phyloP scores from a whole-genome alignment of 53 echinoderm and acorn worm genomes.

The Luidia sarsii region DNA sequence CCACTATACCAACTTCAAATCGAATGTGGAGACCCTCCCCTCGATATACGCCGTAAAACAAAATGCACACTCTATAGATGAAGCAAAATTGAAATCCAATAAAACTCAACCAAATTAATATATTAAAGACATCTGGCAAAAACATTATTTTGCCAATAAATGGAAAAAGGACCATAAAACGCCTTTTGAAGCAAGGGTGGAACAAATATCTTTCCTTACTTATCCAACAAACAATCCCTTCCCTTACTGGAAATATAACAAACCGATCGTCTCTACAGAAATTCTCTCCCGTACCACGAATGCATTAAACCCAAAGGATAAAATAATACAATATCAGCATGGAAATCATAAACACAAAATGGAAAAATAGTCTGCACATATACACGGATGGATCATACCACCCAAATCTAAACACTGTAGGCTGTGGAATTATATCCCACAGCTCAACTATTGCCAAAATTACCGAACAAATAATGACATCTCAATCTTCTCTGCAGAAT shows the following conservation, averaged over 20 bases:
- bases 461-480: not conserved
- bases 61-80: not conserved
- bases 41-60: not conserved
- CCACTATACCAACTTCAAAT: not conserved
- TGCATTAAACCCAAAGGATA: not conserved
- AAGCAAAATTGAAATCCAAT: not conserved
- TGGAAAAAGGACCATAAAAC: not conserved
- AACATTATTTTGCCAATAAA: conserved; percentile 1
- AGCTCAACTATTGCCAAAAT: conserved; percentile 1
- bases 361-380: not conserved
- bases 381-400: not conserved
- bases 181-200: not conserved
- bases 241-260: not conserved
- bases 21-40: conserved; percentile 38
- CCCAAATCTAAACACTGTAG: not conserved
- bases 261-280: not conserved
- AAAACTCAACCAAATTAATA: not conserved
- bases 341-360: not conserved
- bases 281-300: not conserved
- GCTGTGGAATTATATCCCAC: not conserved
- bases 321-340: not conserved
- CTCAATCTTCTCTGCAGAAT: conserved; percentile 5
- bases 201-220: not conserved
- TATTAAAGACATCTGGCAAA: conserved; percentile 4
- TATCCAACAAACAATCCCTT: not conserved